Evolutionary conservation across 2,113 vertebrate species (phyloP), one percentile per base, ranked within the genome.

Genomic region (Heloderma charlesbogerti): DNA sequence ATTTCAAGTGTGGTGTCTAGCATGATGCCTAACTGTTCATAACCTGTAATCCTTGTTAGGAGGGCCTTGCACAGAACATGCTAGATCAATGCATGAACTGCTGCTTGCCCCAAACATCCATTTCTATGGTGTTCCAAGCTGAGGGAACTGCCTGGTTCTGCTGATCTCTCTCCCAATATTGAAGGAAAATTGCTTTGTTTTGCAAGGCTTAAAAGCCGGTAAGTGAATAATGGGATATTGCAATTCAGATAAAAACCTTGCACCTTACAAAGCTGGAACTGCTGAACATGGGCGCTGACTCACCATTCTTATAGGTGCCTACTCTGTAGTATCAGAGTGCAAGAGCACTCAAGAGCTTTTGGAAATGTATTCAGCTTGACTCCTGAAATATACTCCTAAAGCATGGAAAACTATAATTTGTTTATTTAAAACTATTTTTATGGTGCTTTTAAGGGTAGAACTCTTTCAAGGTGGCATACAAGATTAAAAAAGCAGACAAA

Each of bases 371-470:
- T 78, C 6, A 77, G 22, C 37, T 8, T 77, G 37, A 43, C 3
- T 22, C 2, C 37, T 3, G 16, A n/a, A 57, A 84, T 6, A 4
- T 29, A 51, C 69, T 43, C 67, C 67, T 0, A 80, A 27, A 45
- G 40, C 89, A 81, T 89, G 85, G 86, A 75, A 91, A 92, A 18
- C 12, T 16, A 78, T 45, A 45, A 78, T n/a, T n/a, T n/a, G n/a
- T n/a, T n/a, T n/a, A n/a, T n/a, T n/a, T 51, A 51, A 60, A 60
- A 60, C 13, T 15, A 60, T 18, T 60, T 51, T 60, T 60, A 15
- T 3, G 57, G 12, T 60, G 10, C 15, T 18, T 60, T 60, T 60
- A 13, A 18, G 57, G 48, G 57, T 60, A 60, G 57, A 60, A 60
- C 10, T 8, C 57, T 15, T 18, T 60, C 57, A 60, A 60, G 57